These are phyloP conservation scores for Slavum lentiscoides DNA, from an alignment of 2,888 invertebrate genomes.

Conservation along the genomic window DNA sequence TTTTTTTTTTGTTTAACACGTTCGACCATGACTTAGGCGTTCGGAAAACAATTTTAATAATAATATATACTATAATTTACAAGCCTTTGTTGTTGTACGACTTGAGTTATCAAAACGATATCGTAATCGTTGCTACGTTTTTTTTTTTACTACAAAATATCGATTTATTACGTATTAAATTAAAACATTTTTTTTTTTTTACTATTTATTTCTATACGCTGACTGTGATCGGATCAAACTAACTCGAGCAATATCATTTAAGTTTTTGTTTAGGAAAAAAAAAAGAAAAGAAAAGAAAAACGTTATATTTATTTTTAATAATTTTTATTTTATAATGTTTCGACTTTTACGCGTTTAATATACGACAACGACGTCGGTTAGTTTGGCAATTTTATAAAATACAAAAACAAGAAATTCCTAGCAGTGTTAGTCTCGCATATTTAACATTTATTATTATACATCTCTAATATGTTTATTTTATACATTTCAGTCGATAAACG, in stretches of 20 bases:
- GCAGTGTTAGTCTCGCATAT: constrained; percentile 23
- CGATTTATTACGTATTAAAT: background rate
- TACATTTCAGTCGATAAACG: constrained; percentile 3
- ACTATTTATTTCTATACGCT: constrained; percentile 30
- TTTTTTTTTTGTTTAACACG: too few relatives aligned
- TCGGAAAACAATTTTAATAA: too few relatives aligned
- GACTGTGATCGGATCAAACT: constrained; percentile 52
- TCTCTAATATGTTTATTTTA: background rate
- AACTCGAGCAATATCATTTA: constrained; percentile 51
- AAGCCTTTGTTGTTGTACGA: too few relatives aligned
- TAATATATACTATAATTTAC: too few relatives aligned
- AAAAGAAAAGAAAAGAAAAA: too few relatives aligned
- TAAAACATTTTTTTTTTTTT: constrained; percentile 13
- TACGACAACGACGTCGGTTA: constrained; percentile 20
- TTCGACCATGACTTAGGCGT: too few relatives aligned
- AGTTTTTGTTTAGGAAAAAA: constrained; percentile 28
- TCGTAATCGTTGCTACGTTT: background rate
- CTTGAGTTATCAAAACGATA: background rate
- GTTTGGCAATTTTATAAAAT: constrained; percentile 40
- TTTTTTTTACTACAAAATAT: background rate
- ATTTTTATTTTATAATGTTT: constrained; percentile 31
- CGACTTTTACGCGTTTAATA: too few relatives aligned
- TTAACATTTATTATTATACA: too few relatives aligned
- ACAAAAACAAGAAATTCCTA: constrained; percentile 17
- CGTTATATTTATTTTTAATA: constrained; percentile 21